Base-by-base conservation (phyloP, 2,797 vertebrate species). In the Echeneis naucrates region DNA sequence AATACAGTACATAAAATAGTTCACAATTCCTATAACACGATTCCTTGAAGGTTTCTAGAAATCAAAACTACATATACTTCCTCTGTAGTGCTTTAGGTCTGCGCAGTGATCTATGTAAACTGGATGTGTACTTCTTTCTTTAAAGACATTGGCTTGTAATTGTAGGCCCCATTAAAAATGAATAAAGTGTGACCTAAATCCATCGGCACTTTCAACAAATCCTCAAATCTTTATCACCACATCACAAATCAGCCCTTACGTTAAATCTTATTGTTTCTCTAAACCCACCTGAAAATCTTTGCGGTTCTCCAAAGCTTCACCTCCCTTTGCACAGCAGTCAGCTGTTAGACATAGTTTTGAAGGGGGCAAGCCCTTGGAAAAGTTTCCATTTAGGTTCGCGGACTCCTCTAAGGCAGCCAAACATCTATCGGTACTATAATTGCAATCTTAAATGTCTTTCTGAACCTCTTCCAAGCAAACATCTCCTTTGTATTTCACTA, bases 1-100 rank as follows among this genome's bases (percentile, higher is more conserved):
- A 80, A 85, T 88, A 87, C 79, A 90, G 87, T 89, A 88, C 78
- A 64, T 86, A 80, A 84, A 87, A 88, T 45, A 78, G 54, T 75
- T 83, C 68, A 86, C 65, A 77, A 76, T 79, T 85, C 76, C 63
- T 81, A 72, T 72, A 64, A 68, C 51, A 67, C 71, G 40, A 16
- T 80, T 89, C 68, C 73, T 82, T 77, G 42, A 69, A 83, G 69
- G 61, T 77, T 77, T 75, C 53, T 78, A 70, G 37, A 79, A 73
- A 68, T 79, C 72, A 81, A 83, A 87, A 78, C 70, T 77, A 80
- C 71, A 86, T 81, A 40, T 48, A 76, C 78, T 79, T 86, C 68
- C 68, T 77, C 69, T 77, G 69, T 82, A 76, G 74, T 80, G 78
- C 76, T 89, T 68, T 61, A 73, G 33, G 80, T 85, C 33, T 66